A percentile compares a stretch with the other conserved stretches of the same genome.
phyloP scores from a whole-genome alignment of 2,888 invertebrate genomes.

The Pheosia tremula region DNA sequence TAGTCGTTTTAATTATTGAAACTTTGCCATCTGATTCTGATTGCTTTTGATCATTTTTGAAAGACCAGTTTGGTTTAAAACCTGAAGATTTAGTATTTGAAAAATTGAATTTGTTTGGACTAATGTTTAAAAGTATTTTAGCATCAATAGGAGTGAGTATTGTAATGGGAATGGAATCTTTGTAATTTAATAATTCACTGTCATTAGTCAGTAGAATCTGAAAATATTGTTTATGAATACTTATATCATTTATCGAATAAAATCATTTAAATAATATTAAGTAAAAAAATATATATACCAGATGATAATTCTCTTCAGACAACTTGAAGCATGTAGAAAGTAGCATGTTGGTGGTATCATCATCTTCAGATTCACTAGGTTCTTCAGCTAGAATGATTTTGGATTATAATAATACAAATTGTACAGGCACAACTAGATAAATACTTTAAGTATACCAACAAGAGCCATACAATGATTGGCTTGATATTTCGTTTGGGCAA shows the following conservation, averaged over 20 bases:
- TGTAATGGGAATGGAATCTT: conserved; percentile 31
- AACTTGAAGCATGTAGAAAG: conserved; percentile 46
- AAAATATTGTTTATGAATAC: conserved; percentile 27
- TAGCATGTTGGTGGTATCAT: conserved; percentile 25
- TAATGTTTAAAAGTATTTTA: conserved; percentile 31
- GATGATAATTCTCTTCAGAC: conserved; percentile 43
- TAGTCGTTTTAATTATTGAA: background rate
- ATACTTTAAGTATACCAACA: too few relatives aligned
- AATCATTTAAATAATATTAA: background rate
- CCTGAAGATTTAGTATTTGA: background rate
- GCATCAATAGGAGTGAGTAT: conserved; percentile 49
- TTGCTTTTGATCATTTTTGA: background rate
- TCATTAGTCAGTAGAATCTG: conserved; percentile 59
- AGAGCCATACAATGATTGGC: too few relatives aligned
- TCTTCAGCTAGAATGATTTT: conserved; percentile 11
- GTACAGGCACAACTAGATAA: too few relatives aligned
- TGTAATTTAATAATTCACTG: conserved; percentile 38
- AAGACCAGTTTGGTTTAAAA: background rate
- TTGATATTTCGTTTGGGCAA: too few relatives aligned
- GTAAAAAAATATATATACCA: conserved; percentile 43
- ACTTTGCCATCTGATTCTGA: background rate
- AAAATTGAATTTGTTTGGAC: conserved; percentile 3
- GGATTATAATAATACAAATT: too few relatives aligned
- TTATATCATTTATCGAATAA: too few relatives aligned
- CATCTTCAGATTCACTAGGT: conserved; percentile 9